Base-by-base conservation (phyloP, 2,888 invertebrate species). In the Diplazon laetatorius region DNA sequence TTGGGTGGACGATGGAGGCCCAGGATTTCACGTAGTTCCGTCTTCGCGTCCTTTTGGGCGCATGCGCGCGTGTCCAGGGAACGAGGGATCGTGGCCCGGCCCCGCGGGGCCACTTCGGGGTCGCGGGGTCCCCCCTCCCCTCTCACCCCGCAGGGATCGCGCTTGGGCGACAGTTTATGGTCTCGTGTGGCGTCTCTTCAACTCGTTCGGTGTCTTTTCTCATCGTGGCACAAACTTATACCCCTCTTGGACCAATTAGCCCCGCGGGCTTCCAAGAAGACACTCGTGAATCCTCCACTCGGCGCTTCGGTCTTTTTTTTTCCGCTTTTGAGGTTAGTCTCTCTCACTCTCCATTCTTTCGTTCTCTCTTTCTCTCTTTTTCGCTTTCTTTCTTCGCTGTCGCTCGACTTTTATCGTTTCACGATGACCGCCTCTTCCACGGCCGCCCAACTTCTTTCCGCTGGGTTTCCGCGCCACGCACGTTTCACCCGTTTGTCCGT, bases 81-180 rank as follows among this genome's bases (percentile, higher is more conserved):
- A n/a, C n/a, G n/a, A n/a, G n/a, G n/a, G n/a, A n/a, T n/a, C 6
- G 30, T 60, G 72, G 62, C 9, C 9, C 14, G 55, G 55, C 55
- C 55, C 76, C 55, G 76, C 57, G 71, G 81, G 57, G 18, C 35
- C 62, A 55, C 57, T 76, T 80, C 48, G 79, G 73, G 78, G 80
- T 80, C 79, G 76, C 78, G 73, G 87, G 83, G 86, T 82, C 73
- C 69, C 62, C 74, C 70, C n/a, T n/a, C n/a, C n/a, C n/a, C n/a
- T n/a, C n/a, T n/a, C n/a, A n/a, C n/a, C n/a, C n/a, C n/a, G n/a
- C n/a, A n/a, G n/a, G n/a, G 78, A 78, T 78, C 73, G 88, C 87
- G 87, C 87, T 86, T 85, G 87, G 89, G 89, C 89, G 90, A 91
- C 90, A 90, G 89, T 90, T 90, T 90, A 90, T 90, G 90, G 87